Evolutionary conservation across 2,797 vertebrate genomes (phyloP).

Genomic region (Alcedo atthis): DNA sequence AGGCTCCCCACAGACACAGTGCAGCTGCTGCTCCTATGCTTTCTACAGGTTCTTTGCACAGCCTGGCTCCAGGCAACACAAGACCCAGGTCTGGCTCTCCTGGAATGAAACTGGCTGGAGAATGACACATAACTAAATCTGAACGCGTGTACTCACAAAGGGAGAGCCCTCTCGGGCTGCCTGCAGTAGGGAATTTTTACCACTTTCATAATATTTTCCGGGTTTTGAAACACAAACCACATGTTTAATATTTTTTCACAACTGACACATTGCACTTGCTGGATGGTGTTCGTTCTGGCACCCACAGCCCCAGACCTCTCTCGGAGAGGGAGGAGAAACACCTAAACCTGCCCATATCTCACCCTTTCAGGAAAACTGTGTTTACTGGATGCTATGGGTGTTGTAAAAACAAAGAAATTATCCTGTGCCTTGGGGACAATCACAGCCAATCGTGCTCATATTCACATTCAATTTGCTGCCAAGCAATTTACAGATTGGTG

Average conservation of each 20-base stretch:
- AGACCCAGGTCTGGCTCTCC: background rate
- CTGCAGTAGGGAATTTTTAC: conserved; percentile 61
- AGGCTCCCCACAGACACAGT: background rate
- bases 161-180: conserved; percentile 42
- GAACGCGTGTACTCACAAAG: conserved; percentile 31
- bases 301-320: background rate
- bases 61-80: background rate
- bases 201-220: conserved; percentile 63
- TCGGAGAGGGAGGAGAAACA: background rate
- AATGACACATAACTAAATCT: conserved; percentile 48
- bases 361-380: background rate
- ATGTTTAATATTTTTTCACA: conserved; percentile 56
- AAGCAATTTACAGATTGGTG: background rate
- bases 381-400: background rate
- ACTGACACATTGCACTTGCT: conserved; percentile 66
- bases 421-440: background rate
- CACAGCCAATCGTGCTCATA: background rate
- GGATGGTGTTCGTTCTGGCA: background rate
- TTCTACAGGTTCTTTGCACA: background rate
- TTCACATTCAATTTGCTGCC: background rate
- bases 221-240: conserved; percentile 71
- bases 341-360: background rate
- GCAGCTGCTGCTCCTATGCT: background rate
- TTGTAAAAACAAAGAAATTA: background rate
- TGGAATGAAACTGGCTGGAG: conserved; percentile 1